Evolutionary conservation across 2,888 invertebrate species (phyloP).

Genomic region (Rotaria magnacalcarata): DNA sequence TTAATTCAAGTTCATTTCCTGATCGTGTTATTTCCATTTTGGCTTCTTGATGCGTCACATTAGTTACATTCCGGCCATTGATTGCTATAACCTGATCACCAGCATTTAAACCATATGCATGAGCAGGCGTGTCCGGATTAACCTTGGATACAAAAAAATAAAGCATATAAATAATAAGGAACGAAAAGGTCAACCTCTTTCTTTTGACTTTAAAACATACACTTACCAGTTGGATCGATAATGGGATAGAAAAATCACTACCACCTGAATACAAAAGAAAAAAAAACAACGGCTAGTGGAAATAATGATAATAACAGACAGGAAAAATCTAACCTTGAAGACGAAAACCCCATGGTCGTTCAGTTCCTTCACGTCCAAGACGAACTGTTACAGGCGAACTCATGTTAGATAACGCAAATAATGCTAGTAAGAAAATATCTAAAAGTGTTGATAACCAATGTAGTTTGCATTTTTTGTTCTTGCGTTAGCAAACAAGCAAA

Average conservation of each 20-base stretch:
- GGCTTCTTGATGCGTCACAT: conserved; percentile 54
- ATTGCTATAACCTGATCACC: conserved; percentile 55
- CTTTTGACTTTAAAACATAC: background rate
- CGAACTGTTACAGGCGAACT: background rate
- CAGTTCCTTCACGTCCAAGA: conserved; percentile 39
- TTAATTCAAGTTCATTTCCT: conserved; percentile 55
- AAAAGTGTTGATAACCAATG: background rate
- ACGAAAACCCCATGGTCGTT: conserved; percentile 43
- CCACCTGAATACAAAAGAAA: conserved; percentile 33
- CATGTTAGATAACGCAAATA: background rate
- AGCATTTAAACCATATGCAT: conserved; percentile 51
- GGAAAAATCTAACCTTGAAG: conserved; percentile 40
- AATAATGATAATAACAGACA: background rate
- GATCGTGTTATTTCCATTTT: conserved; percentile 56
- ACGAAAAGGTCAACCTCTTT: background rate
- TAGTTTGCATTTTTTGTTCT: background rate
- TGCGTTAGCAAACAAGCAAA: background rate
- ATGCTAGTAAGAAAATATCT: background rate
- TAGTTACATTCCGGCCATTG: conserved; percentile 50
- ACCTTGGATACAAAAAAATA: conserved; percentile 49
- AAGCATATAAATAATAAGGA: background rate
- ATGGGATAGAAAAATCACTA: conserved; percentile 43
- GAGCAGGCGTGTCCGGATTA: conserved; percentile 52
- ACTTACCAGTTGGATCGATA: conserved; percentile 39
- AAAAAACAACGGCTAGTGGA: background rate